Base-by-base conservation (phyloP, 2,797 vertebrate genomes). In the Meda fulgida region DNA sequence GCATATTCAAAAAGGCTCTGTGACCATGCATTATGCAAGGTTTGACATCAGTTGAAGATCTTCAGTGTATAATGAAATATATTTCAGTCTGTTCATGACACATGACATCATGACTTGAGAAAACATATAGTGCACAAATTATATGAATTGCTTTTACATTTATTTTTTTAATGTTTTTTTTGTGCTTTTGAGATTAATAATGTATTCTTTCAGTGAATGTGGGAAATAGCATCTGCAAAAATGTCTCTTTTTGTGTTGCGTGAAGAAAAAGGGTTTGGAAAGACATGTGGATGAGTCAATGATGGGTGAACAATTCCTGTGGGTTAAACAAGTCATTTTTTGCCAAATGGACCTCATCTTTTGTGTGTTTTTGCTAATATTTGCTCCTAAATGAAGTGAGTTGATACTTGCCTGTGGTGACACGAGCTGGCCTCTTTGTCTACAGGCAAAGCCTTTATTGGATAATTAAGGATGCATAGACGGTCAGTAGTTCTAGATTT, bases 381-480 rank as follows among this genome's bases (percentile, higher is more conserved):
- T 55, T 78, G 76, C 65, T 55, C 31, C 36, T 18, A 58, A 58
- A 65, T 75, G 29, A n/a, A 72, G 46, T 70, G 34, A 43, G n/a
- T 26, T 48, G 29, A 65, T 65, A 11, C 16, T 75, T 76, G 43
- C 71, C 43, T 66, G 80, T 26, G 71, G 58, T 83, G 70, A 72
- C 51, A 48, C 23, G 71, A 75, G 55, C 69, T 72, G 53, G 2
- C 7, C 58, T 83, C 48, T 55, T 55, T 81, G 66, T 79, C 78
- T n/a, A 46, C 18, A 21, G 70, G n/a, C 51, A n/a, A 23, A 26
- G 63, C 7, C 34, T 55, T 69, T 78, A 78, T 78, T 60, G 65
- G 51, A 70, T 70, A 70, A 71, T 84, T 69, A 67, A 34, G 36
- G 34, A 53, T 67, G 75, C 65, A 46, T 78, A 69, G 75, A 70